Evolutionary conservation across 2,888 invertebrate species (phyloP), one percentile per base, ranked within the genome.

Genomic region (Marronus borbonicus): DNA sequence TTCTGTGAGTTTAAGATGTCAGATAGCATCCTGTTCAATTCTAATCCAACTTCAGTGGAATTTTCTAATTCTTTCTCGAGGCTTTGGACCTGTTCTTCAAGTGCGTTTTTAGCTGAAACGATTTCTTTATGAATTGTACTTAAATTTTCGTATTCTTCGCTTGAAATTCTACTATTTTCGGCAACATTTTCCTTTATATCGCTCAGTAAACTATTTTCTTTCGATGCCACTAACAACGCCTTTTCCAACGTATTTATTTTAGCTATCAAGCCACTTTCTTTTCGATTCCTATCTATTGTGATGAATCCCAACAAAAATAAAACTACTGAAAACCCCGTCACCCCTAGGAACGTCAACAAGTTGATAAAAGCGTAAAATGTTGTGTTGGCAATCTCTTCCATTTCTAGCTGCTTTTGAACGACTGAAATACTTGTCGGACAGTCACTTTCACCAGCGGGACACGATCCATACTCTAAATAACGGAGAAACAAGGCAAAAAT

Each of bases 1-100:
- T 92, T 92, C 80, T 95, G 94, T 78, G 94, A 93, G 79, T 90
- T 92, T 72, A 94, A 87, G 82, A 93, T 90, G 83, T 93, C 93
- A 0, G 92, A 89, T 44, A 94, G 87, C 90, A 94, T 93, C 84
- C 90, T 89, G 84, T 94, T 93, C 69, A 94, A 86, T 87, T 96
- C 96, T 81, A 96, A 89, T 62, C 93, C 94, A 7, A 95, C 94
- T 83, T 95, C 94, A 0, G 96, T 94, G 0, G 95, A 94, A 84
- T 92, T 93, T 87, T 96, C 96, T 60, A 96, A 90, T 85, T 96
- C 92, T 90, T 93, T 92, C 89, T 96, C 92, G 84, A 93, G 85
- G 86, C 91, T 90, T 72, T 91, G 88, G 24, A 95, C 89, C 86
- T 95, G 93, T 75, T 94, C 94, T 86, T 95, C 92, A 60, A 93